These are phyloP conservation scores for Sciurus niger DNA, from an alignment of 2,113 vertebrate genomes.

Conservation along the genomic window DNA sequence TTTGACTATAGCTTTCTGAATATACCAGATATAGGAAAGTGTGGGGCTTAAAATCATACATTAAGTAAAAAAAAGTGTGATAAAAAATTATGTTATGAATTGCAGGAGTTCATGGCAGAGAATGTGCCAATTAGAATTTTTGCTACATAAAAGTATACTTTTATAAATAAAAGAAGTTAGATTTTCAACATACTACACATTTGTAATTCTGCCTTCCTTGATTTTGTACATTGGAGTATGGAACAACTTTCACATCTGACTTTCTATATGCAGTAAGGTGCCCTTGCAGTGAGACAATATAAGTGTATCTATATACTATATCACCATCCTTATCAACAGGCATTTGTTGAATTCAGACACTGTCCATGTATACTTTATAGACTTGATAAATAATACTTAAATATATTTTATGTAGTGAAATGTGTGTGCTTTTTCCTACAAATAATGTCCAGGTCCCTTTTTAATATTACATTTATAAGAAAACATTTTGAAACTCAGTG, in stretches of 20 bases:
- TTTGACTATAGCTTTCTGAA: background rate
- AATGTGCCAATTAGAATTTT: background rate
- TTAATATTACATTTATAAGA: background rate
- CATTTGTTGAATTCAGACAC: background rate
- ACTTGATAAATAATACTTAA: background rate
- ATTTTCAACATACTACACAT: background rate
- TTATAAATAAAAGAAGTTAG: background rate
- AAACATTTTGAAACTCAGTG: slow-evolving; percentile 16
- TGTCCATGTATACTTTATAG: background rate
- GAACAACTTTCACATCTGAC: background rate
- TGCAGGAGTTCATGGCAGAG: background rate
- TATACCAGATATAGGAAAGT: background rate
- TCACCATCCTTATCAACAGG: background rate
- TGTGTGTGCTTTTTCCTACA: background rate
- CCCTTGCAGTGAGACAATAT: background rate
- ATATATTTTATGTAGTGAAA: background rate
- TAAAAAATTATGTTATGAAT: too few species aligned
- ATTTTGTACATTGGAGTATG: background rate
- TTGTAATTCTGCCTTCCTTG: background rate
- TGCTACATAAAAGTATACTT: background rate
- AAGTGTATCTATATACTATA: too few species aligned
- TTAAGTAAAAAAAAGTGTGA: background rate
- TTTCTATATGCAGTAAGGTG: background rate
- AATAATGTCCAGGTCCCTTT: background rate
- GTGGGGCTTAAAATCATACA: background rate